These are phyloP conservation scores for Eupithecia inturbata DNA, from an alignment of 2,888 invertebrate genomes.

Conservation along the genomic window DNA sequence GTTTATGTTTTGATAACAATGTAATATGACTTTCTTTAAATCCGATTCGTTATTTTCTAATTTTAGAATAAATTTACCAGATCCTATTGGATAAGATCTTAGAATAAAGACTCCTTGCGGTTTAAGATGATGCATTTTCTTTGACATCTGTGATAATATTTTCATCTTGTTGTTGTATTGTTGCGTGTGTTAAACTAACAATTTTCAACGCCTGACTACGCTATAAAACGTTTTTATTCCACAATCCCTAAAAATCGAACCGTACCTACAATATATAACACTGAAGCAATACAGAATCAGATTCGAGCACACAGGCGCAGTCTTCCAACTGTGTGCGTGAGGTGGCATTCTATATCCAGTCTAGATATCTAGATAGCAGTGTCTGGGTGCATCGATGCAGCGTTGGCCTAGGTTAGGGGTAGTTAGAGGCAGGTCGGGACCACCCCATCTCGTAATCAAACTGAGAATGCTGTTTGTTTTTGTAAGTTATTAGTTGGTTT, in stretches of 20 bases:
- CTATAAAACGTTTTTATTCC: background rate
- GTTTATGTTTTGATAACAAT: background rate
- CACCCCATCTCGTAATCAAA: conserved; percentile 66
- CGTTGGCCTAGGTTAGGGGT: conserved; percentile 78
- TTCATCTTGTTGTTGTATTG: background rate
- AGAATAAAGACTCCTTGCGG: background rate
- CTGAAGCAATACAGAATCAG: conserved; percentile 44
- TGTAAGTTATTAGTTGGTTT: conserved; percentile 54
- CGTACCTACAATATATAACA: background rate
- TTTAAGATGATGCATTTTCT: background rate
- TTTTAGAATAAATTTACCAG: background rate
- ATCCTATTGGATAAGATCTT: background rate
- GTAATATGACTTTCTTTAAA: background rate
- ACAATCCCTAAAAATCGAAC: conserved; percentile 19
- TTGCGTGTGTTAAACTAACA: background rate
- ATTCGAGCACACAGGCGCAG: conserved; percentile 45
- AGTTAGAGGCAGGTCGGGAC: conserved; percentile 47
- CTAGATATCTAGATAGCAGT: conserved; percentile 64
- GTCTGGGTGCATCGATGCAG: conserved; percentile 76
- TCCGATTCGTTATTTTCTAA: background rate
- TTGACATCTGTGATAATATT: background rate
- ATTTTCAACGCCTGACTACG: background rate
- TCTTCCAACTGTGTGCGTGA: conserved; percentile 41
- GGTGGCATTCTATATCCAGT: conserved; percentile 58
- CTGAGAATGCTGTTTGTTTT: conserved; percentile 59